Evolutionary conservation across 1,140 invertebrate genomes (phyloP), one percentile per base, ranked within the genome.

Genomic region (Heliconius melpomene): DNA sequence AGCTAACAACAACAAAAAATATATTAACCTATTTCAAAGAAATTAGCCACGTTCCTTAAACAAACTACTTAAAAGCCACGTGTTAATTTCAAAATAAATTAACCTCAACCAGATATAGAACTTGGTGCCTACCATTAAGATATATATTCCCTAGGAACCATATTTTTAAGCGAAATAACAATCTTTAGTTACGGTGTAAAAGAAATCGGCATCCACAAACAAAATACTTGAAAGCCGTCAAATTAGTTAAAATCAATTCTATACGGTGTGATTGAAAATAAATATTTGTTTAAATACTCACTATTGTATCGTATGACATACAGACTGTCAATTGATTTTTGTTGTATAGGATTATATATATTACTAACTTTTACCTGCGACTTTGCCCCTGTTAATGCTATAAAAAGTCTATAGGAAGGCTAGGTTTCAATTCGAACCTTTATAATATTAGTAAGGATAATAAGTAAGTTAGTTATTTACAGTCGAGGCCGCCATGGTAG

Each of bases 61-160:
- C 60, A 66, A 26, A 29, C 60, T 66, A 66, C 60, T 66, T 29
- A 66, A 66, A 66, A 66, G 60, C 60, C 60, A 66, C 60, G 60
- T 66, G 60, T 66, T 29, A 66, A 66, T 26, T 26, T 66, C 0
- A 2, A 29, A 66, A 29, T 66, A 16, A 29, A 29, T 26, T 66
- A 0, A 29, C 60, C 60, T 16, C 60, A 66, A 66, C 26, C 23
- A 66, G 60, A 66, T 18, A 66, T 29, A 66, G 60, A 66, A 66
- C 60, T 29, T 66, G 11, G 11, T 9, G 29, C 60, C 5, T 3
- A 3, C 60, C 3, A 16, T 66, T 66, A 66, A 29, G 60, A 29
- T 29, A 29, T 29, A 2, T 29, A 29, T 18, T 66, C 11, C 23
- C 3, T 16, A 66, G 1, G 1, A 11, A 60, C 20, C 0, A 0